Base-by-base conservation (phyloP, 2,888 invertebrate species). In the Lamellibrachia satsuma region DNA sequence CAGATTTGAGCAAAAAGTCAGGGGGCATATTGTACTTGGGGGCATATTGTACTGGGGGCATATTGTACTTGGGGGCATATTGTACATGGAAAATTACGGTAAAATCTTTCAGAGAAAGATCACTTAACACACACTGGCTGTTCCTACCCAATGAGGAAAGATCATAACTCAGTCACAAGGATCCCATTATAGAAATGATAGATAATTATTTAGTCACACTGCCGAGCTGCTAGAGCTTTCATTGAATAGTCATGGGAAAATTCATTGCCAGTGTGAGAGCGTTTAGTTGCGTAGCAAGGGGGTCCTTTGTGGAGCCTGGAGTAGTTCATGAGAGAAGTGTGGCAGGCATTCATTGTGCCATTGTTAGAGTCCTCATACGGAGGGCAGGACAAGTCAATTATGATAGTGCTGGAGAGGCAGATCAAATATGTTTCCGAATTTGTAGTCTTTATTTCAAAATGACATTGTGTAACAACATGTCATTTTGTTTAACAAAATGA, bases 301-400 rank as follows among this genome's bases (percentile, higher is more conserved):
- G 57, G 15, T 3, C n/a, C 75, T 75, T 22, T 9, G 22, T n/a
- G 6, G 22, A 22, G 15, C 15, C 75, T 75, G 22, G n/a, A 75
- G 75, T 75, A 22, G 75, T 75, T 75, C n/a, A 75, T 75, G n/a
- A 75, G 15, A 75, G 75, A 75, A 75, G 75, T 75, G 75, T 75
- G 75, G 75, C 75, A 75, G 75, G 6, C 22, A n/a, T 75, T 75
- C n/a, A n/a, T 75, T n/a, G n/a, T n/a, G 2, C 15, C 75, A 75
- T 6, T 75, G 15, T 15, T 3, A 6, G 22, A 15, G 15, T 75
- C 6, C 15, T 75, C 15, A 75, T 22, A 22, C 75, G 6, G 75
- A 15, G 39, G 3, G 22, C 22, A 22, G 3, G 7, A 57, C 22
- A 6, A 75, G 75, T 75, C 75, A 75, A 39, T 75, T 4, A 75